phyloP scores from a whole-genome alignment of 2,888 invertebrate species.

The Sclerodermus sp. region DNA sequence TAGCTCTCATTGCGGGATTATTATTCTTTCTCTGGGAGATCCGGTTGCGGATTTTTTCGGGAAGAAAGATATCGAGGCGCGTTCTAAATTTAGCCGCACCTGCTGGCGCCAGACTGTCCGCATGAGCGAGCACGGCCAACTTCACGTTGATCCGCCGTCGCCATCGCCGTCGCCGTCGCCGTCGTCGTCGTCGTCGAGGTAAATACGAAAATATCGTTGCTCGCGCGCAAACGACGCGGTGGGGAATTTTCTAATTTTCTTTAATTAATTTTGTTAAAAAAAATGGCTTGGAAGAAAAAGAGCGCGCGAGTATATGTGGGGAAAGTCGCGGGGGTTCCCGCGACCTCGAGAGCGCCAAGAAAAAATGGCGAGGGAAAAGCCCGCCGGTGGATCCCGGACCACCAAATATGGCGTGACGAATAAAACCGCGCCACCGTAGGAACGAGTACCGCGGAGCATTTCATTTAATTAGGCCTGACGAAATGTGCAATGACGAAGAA shows the following conservation, averaged over 20 bases:
- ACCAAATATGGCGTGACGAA: slow-evolving; percentile 44
- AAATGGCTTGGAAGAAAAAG: no score
- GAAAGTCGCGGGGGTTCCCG: background rate
- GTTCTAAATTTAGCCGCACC: slow-evolving; percentile 35
- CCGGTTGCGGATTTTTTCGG: background rate
- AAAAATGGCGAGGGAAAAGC: background rate
- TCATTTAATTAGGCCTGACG: slow-evolving; percentile 28
- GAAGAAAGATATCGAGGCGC: background rate
- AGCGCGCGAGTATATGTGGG: no score
- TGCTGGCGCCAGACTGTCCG: slow-evolving; percentile 34
- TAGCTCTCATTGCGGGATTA: background rate
- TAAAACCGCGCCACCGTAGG: slow-evolving; percentile 14
- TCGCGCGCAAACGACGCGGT: no score
- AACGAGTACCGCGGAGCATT: slow-evolving; percentile 7
- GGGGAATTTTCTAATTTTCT: no score
- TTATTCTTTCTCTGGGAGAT: background rate
- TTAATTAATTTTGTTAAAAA: no score
- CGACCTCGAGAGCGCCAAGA: background rate
- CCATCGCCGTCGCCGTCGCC: no score
- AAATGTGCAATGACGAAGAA: slow-evolving; percentile 14
- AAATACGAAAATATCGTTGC: no score
- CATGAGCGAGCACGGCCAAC: slow-evolving; percentile 3
- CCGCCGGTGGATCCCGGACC: background rate
- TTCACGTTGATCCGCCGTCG: background rate
- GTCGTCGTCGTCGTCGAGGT: no score